Evolutionary conservation across 2,113 vertebrate species (phyloP), one percentile per base, ranked within the genome.

Genomic region (Nannospalax galili): DNA sequence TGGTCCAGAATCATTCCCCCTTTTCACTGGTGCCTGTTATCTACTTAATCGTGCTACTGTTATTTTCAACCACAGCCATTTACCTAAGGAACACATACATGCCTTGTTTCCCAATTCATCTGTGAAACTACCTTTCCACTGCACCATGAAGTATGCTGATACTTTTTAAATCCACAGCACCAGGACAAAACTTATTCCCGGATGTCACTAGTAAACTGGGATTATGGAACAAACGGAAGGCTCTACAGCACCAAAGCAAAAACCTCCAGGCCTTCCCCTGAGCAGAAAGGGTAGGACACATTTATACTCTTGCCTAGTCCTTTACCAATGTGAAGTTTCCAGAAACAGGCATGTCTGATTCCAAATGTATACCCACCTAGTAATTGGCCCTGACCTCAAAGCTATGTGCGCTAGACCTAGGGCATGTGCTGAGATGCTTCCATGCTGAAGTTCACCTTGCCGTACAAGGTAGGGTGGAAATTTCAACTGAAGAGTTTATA

Each of bases 81-180:
- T 37, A 32, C 24, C 40, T 65, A 37, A 70, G 52, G 78, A 69
- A 80, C 40, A 67, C 40, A 24, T 45, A 94, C 77, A 62, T 52
- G 35, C 60, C 92, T 81, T 80, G 74, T 4, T 42, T 77, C 91
- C 91, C 65, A 80, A 69, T 45, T 85, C 26, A 35, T 7, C 52
- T 37, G 1, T 35, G 52, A 79, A 80, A 94, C 22, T 87, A 19
- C 37, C 72, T 37, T 26, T 45, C 1, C 12, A 32, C 15, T 74
- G 52, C 75, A 64, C 58, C 60, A 56, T n/a, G 40, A 37, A 65
- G 17, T 92, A 5, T 32, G 32, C 16, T 74, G 81, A 12, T n/a
- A 26, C 42, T 65, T 89, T 81, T 78, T 90, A 88, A 86, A 72
- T 42, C 82, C 81, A 90, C 69, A 96, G 37, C 42, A 85, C 45